A percentile compares a stretch with the other conserved stretches of the same genome.
These are phyloP conservation scores for Hydra vulgaris DNA, from an alignment of 30 jellyfish, hydroid and myxozoan species.

Conservation along the genomic window DNA sequence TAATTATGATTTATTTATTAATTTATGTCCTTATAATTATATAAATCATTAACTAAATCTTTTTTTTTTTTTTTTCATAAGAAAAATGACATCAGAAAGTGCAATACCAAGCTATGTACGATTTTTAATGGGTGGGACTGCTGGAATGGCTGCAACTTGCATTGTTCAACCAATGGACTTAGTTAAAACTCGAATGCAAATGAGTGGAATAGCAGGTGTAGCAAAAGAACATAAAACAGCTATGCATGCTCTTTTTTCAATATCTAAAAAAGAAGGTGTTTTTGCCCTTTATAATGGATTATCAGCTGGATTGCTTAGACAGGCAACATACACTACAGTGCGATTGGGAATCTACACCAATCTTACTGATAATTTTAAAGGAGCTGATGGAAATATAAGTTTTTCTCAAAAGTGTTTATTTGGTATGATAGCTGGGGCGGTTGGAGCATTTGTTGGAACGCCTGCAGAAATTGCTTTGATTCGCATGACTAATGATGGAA, in stretches of 20 bases:
- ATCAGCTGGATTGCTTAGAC: slow-evolving; percentile 81
- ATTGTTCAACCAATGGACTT: slow-evolving; percentile 89
- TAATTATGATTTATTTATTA: too few relatives aligned
- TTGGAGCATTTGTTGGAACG: slow-evolving; percentile 90
- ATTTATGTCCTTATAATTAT: too few relatives aligned
- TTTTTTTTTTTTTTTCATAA: too few relatives aligned
- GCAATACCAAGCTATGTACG: too few relatives aligned
- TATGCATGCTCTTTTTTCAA: slow-evolving; percentile 61
- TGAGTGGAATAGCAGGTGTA: slow-evolving; percentile 92
- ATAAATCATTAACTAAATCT: too few relatives aligned
- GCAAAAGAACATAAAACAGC: slow-evolving; percentile 71
- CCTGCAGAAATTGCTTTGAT: slow-evolving; percentile 91
- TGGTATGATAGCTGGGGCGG: slow-evolving; percentile 89
- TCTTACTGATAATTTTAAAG: slow-evolving; percentile 62
- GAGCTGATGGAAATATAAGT: slow-evolving; percentile 21
- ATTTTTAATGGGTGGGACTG: slow-evolving; percentile 85
- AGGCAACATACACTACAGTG: slow-evolving; percentile 82
- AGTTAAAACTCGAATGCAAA: slow-evolving; percentile 89
- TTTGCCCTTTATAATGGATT: slow-evolving; percentile 84
- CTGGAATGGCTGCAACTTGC: slow-evolving; percentile 88
- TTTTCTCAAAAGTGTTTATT: slow-evolving; percentile 9
- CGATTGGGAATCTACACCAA: slow-evolving; percentile 74
- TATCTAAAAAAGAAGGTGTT: slow-evolving; percentile 55
- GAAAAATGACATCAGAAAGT: too few relatives aligned
- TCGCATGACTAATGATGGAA: slow-evolving; percentile 94